Evolutionary conservation across 2,113 vertebrate genomes (phyloP).

Genomic region (Dolichallabes microphthalmus): DNA sequence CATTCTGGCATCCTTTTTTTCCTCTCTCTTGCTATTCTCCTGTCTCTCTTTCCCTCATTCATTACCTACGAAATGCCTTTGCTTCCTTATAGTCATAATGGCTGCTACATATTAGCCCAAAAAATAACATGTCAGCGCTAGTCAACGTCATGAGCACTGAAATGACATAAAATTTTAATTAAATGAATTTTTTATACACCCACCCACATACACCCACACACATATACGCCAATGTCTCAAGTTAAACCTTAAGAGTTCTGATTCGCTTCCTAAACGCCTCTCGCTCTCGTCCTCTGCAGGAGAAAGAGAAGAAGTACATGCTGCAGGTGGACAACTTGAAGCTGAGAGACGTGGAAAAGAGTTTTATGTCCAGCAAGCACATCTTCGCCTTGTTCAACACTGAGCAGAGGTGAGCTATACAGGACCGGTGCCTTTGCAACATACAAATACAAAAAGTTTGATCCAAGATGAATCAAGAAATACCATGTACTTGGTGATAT

Average conservation of each 20-base stretch:
- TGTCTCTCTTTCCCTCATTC: constrained; percentile 39
- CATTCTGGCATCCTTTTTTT: constrained; percentile 3
- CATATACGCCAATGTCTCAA: background rate
- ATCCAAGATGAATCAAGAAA: too few relatives aligned
- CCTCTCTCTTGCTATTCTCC: constrained; percentile 63
- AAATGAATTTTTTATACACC: constrained; percentile 28
- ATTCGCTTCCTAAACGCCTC: constrained; percentile 4
- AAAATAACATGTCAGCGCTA: background rate
- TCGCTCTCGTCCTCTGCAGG: constrained; percentile 76
- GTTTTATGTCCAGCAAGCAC: constrained; percentile 99
- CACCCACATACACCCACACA: background rate
- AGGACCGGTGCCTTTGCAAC: background rate
- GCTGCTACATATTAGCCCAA: background rate
- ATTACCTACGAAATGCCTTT: background rate
- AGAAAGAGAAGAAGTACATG: constrained; percentile 99
- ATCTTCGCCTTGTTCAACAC: constrained; percentile 99
- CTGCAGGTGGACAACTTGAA: constrained; percentile 95
- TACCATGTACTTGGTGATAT: background rate
- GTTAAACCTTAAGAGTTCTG: background rate
- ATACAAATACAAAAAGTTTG: too few relatives aligned
- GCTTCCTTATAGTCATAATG: background rate
- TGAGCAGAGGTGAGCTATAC: constrained; percentile 84
- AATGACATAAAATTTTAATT: constrained; percentile 20
- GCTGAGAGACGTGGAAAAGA: constrained; percentile 92
- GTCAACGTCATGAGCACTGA: constrained; percentile 3